Percentiles rank a stretch among this genome's conserved stretches.
Evolutionary conservation across 2,113 vertebrate genomes (phyloP).

Genomic region (Acrocephalus arundinaceus): DNA sequence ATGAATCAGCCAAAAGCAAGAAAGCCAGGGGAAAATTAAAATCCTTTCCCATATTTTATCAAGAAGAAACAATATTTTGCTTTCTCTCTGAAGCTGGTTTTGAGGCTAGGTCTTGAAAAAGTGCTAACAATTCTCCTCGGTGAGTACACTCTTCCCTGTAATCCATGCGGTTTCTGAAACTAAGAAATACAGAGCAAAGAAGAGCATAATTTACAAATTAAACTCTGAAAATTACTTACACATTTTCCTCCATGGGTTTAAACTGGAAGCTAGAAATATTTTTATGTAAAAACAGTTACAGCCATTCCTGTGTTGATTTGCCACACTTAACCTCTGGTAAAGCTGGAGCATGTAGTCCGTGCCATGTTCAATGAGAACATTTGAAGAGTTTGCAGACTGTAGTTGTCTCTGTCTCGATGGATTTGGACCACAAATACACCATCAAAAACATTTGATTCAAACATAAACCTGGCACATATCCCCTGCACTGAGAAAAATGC

Average conservation of each 20-base stretch:
- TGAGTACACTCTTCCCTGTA: background rate
- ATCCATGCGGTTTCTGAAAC: background rate
- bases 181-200: background rate
- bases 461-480: background rate
- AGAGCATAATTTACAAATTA: background rate
- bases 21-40: slow-evolving; percentile 14
- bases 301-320: background rate
- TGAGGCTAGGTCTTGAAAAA: background rate
- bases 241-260: background rate
- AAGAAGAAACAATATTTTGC: slow-evolving; percentile 8
- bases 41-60: background rate
- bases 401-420: background rate
- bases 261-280: background rate
- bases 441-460: background rate
- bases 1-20: slow-evolving; percentile 21
- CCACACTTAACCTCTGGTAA: background rate
- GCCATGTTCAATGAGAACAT: rapidly evolving
- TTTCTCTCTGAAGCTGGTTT: background rate
- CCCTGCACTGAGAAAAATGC: background rate
- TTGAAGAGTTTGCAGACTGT: background rate
- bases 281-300: background rate
- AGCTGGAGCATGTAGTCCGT: background rate
- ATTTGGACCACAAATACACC: background rate
- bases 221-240: background rate
- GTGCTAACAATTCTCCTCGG: background rate